phyloP scores from a whole-genome alignment of 2,888 invertebrate genomes.

The Meloe dianella region DNA sequence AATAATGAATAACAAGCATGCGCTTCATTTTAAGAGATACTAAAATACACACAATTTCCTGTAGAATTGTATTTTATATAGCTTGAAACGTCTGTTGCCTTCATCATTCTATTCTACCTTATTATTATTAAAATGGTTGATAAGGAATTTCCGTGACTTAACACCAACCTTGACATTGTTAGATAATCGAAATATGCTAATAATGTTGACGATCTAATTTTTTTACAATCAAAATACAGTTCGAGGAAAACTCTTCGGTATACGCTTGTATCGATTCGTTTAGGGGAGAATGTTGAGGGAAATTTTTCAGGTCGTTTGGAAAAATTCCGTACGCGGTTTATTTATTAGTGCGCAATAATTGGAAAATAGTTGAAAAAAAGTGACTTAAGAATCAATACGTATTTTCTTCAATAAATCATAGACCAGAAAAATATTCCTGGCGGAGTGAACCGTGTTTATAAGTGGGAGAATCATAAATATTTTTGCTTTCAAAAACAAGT shows the following conservation, averaged over 20 bases:
- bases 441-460: too few relatives aligned
- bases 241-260: not conserved
- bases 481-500: not conserved
- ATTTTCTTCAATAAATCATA: not conserved
- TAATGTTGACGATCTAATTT: not conserved
- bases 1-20: not conserved
- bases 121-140: not conserved
- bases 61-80: not conserved
- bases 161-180: constrained; percentile 4
- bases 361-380: too few relatives aligned
- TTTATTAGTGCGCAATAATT: not conserved
- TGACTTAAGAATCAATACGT: not conserved
- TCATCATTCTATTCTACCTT: not conserved
- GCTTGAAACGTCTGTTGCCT: not conserved
- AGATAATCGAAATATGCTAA: not conserved
- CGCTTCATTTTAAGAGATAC: too few relatives aligned
- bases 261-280: not conserved
- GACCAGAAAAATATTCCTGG: too few relatives aligned
- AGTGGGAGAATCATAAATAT: too few relatives aligned
- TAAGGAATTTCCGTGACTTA: not conserved
- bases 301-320: too few relatives aligned
- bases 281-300: not conserved
- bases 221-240: not conserved
- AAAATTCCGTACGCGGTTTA: too few relatives aligned
- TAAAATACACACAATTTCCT: not conserved